Conservation (phyloP, 23 tunicate genomes). For the Halocynthia roretzi region DNA sequence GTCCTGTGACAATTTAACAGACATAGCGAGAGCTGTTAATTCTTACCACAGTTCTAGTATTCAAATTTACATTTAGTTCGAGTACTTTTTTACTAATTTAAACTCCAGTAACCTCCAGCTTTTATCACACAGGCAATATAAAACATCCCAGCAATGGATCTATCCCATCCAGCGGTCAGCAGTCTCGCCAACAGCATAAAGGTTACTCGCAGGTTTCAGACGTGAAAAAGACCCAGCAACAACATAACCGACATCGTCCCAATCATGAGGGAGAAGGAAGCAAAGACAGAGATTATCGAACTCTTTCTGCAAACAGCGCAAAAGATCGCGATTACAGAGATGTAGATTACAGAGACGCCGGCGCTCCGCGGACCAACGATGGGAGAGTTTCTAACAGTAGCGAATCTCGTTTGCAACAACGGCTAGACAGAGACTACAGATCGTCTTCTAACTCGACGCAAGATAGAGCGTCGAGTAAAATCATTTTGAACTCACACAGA, state of each 20-base stretch:
- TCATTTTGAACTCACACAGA: background rate
- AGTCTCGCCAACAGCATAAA: conserved; percentile 8
- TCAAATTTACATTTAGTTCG: no score
- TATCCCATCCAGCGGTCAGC: background rate
- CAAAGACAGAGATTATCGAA: conserved; percentile 69
- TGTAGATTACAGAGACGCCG: conserved; percentile 56
- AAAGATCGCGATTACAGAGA: conserved; percentile 78
- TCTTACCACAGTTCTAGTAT: no score
- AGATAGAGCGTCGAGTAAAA: background rate
- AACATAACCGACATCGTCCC: background rate
- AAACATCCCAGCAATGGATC: conserved; percentile 11
- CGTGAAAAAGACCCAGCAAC: conserved; percentile 4
- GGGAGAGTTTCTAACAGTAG: conserved; percentile 14
- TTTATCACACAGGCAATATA: background rate
- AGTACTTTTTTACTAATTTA: no score
- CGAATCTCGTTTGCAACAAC: background rate
- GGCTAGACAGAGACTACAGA: conserved; percentile 61
- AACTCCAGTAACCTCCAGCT: no score
- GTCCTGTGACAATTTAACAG: no score
- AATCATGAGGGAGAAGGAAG: conserved; percentile 7
- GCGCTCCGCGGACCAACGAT: background rate
- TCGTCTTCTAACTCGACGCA: conserved; percentile 9
- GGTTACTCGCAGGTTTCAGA: conserved; percentile 2
- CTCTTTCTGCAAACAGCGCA: conserved; percentile 10
- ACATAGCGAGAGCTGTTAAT: no score